These are phyloP conservation scores for Pipistrellus pygmaeus DNA, from an alignment of 2,797 vertebrate species.

Conservation along the genomic window DNA sequence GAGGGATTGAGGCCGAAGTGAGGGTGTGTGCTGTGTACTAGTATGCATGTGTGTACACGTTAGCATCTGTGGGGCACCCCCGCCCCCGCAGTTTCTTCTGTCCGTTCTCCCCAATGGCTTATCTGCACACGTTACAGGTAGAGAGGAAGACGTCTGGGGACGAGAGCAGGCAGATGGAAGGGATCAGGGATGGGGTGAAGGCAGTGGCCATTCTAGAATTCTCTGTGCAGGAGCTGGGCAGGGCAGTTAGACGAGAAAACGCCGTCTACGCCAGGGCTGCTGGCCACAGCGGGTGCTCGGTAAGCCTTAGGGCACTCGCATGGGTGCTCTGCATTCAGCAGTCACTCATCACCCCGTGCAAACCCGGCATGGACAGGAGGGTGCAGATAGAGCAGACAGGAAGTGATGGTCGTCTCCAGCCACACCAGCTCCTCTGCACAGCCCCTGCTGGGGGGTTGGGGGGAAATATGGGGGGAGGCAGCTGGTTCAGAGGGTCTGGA, in stretches of 20 bases:
- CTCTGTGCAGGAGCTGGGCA: neutral
- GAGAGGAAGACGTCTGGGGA: neutral
- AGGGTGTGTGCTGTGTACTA: neutral
- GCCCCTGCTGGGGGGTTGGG: neutral
- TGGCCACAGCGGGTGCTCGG: neutral
- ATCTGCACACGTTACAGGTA: neutral
- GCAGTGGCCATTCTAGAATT: neutral
- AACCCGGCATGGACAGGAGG: neutral
- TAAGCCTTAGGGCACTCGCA: neutral
- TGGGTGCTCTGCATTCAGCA: neutral
- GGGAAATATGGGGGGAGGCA: neutral
- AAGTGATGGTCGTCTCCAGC: neutral
- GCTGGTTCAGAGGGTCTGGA: neutral
- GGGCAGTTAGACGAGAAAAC: too few relatives aligned
- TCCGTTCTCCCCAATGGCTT: neutral
- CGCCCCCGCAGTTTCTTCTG: neutral
- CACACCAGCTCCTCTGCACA: neutral
- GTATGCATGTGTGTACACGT: neutral
- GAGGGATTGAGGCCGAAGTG: fast-evolving
- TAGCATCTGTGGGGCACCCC: neutral
- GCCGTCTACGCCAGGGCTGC: neutral
- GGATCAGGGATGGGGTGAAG: neutral
- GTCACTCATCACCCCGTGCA: neutral
- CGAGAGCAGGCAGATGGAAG: neutral
- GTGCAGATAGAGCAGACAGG: neutral